Base-by-base conservation (phyloP, 2,888 invertebrate species). In the Orchesella flavescens region DNA sequence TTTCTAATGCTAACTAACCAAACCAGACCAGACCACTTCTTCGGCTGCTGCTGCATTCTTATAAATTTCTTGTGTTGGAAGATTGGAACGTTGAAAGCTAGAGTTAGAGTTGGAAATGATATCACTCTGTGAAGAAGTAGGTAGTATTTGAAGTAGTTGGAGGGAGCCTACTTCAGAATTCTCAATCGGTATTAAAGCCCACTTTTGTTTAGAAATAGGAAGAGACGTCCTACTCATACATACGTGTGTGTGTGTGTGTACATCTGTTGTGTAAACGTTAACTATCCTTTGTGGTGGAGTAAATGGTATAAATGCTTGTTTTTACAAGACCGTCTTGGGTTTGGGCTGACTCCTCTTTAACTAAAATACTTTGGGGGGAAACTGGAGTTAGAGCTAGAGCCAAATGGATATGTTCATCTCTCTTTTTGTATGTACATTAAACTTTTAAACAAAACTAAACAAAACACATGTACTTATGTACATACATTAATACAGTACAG, bases 291-390 rank as follows among this genome's bases (percentile, higher is more conserved):
- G 55, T 53, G 53, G 49, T 7, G 49, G 34, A 44, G 23, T 17
- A 57, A 76, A 55, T 7, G 49, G 34, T 19, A 15, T 17, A 57
- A 76, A 55, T 43, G 63, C 43, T 66, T 76, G 66, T 76, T 76
- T 76, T 66, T 76, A 24, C 66, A 55, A 17, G 23, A 65, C 65
- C 44, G 19, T 61, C 61, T 61, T 61, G 3, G 19, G 57, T 46
- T 7, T 46, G 13, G 7, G 46, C n/a, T n/a, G 17, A 17, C 61
- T 57, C 57, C 57, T 57, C 19, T 57, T 57, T 57, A 57, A 57
- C n/a, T 24, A 61, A 46, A 15, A 57, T 57, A n/a, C 19, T 17
- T 19, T 19, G 17, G 2, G 17, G 2, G 10, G 17, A 57, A 17
- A 57, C 57, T 57, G 17, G 13, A 1, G 10, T 1, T n/a, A n/a